Evolutionary conservation across 2,888 invertebrate genomes (phyloP), one percentile per base, ranked within the genome.

Genomic region (Dryadula phaetusa): DNA sequence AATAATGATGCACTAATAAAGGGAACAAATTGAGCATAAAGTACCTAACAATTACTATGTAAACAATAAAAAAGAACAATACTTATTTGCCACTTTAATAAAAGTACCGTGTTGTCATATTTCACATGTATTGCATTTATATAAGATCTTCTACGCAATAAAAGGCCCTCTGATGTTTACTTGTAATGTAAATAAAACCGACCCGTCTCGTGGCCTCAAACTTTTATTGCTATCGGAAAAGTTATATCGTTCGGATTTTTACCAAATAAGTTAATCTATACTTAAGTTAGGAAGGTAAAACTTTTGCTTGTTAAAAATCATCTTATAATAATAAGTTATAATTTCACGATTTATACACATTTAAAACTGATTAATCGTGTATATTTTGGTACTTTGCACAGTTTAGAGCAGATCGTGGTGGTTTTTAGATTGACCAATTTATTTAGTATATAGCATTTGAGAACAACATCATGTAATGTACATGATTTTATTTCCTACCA

Each of bases 141-240:
- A 34, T 37, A 37, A 14, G 34, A 20, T 18, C 20, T 20, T 40
- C 37, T 56, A 25, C n/a, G n/a, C 40, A 16, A 40, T 25, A 56
- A 56, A 52, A 25, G 49, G 16, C 25, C n/a, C 54, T 14, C n/a
- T 37, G 22, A n/a, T 40, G 20, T 56, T 56, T 56, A 60, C 28
- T 44, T 60, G 18, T 64, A 60, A 60, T 67, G 68, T 65, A 62
- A 64, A 64, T 56, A 56, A 40, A 64, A 54, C 56, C 64, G 56
- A 64, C 62, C 56, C 56, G 56, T 70, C 67, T 67, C 47, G 25
- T 47, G 47, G 56, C 49, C 25, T 53, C 62, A 69, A 76, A 78
- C 75, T 79, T 78, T 78, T 79, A 78, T 77, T 76, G 72, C 74
- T 76, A 79, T 79, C 76, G 77, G 75, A 73, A 75, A 79, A 78